Percentiles rank a stretch among this genome's conserved stretches.
Evolutionary conservation across 2,888 invertebrate species (phyloP).

Genomic region (Scaptomyza caliginosa): DNA sequence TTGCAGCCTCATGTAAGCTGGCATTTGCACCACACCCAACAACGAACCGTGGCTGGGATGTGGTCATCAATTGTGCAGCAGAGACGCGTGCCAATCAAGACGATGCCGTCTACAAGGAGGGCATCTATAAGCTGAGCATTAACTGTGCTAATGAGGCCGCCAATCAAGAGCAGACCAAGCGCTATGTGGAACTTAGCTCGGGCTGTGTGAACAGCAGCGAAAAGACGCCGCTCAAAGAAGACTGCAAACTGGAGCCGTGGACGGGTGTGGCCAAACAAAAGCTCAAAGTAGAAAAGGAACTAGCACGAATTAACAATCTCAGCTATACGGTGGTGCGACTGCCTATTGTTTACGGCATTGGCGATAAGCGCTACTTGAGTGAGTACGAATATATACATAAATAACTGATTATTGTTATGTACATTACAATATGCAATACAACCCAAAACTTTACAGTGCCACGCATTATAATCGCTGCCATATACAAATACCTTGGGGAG

Average conservation of each 20-base stretch:
- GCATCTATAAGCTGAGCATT: conserved; percentile 91
- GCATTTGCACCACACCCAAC: conserved; percentile 88
- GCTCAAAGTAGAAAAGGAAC: conserved; percentile 90
- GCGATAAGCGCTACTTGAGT: conserved; percentile 93
- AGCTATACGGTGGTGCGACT: conserved; percentile 92
- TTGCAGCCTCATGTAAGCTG: conserved; percentile 91
- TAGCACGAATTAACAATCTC: conserved; percentile 87
- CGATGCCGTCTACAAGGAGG: conserved; percentile 95
- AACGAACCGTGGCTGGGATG: conserved; percentile 87
- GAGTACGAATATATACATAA: conserved; percentile 79
- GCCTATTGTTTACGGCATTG: conserved; percentile 93
- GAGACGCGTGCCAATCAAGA: conserved; percentile 95
- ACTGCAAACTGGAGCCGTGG: conserved; percentile 92
- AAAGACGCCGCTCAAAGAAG: conserved; percentile 91
- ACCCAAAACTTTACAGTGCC: conserved; percentile 87
- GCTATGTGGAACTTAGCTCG: conserved; percentile 93
- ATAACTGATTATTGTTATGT: conserved; percentile 32
- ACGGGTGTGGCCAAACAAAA: conserved; percentile 93
- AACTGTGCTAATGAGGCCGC: conserved; percentile 93
- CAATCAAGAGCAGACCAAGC: conserved; percentile 86
- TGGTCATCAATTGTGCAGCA: conserved; percentile 95
- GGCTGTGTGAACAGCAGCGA: conserved; percentile 92
- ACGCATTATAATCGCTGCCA: conserved; percentile 92
- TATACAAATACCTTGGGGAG: conserved; percentile 94
- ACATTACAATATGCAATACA: conserved; percentile 15